Evolutionary conservation across 2,113 vertebrate species (phyloP).

Genomic region (Vombatus ursinus): DNA sequence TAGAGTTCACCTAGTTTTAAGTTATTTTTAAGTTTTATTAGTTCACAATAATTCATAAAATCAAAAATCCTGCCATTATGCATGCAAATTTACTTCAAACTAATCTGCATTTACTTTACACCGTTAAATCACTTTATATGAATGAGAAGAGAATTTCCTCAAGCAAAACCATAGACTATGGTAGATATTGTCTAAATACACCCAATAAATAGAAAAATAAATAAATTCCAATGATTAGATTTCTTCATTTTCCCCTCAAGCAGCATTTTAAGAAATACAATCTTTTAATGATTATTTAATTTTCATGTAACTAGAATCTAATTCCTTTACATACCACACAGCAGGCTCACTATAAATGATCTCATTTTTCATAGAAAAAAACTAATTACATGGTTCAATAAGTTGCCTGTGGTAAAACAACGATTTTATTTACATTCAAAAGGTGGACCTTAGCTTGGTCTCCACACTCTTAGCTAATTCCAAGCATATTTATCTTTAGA

Average conservation of each 20-base stretch:
- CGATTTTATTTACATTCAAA: slow-evolving; percentile 84
- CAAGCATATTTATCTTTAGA: slow-evolving; percentile 68
- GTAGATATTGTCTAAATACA: neutral
- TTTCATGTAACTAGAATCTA: slow-evolving; percentile 78
- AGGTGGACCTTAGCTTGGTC: slow-evolving; percentile 78
- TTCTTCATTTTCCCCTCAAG: slow-evolving; percentile 57
- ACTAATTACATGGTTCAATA: slow-evolving; percentile 82
- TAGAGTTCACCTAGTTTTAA: slow-evolving; percentile 53
- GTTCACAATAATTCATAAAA: slow-evolving; percentile 35
- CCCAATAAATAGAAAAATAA: neutral
- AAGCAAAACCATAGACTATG: neutral
- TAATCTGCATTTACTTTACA: slow-evolving; percentile 68
- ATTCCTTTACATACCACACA: slow-evolving; percentile 75
- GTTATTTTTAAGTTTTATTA: slow-evolving; percentile 59
- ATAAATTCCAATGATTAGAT: slow-evolving; percentile 71
- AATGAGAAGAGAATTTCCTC: slow-evolving; percentile 49
- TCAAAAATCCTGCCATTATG: slow-evolving; percentile 2
- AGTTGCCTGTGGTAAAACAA: slow-evolving; percentile 81
- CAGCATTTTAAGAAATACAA: slow-evolving; percentile 77
- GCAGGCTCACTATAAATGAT: slow-evolving; percentile 75
- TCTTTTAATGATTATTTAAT: slow-evolving; percentile 83
- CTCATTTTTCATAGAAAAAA: slow-evolving; percentile 81
- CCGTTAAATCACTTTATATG: slow-evolving; percentile 71
- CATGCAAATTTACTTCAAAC: slow-evolving; percentile 66
- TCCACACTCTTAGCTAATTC: slow-evolving; percentile 69